phyloP scores from a whole-genome alignment of 1,140 invertebrate species.

The Ceratitis capitata region DNA sequence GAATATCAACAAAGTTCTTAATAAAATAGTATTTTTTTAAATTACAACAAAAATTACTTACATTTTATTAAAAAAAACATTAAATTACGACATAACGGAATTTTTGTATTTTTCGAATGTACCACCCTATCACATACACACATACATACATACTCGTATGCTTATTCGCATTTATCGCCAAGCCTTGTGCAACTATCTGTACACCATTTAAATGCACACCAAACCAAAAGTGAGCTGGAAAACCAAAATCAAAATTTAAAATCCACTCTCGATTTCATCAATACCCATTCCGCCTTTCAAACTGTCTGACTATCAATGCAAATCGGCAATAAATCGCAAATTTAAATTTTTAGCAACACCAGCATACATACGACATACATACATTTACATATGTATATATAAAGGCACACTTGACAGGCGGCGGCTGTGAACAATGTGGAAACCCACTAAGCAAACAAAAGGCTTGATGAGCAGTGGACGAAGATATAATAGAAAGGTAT shows the following conservation, averaged over 20 bases:
- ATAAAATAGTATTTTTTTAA: no score
- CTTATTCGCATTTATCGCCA: not conserved
- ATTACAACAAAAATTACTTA: no score
- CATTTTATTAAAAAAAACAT: no score
- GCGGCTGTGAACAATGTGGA: not conserved
- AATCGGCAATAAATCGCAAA: conserved; percentile 42
- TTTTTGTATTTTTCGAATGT: no score
- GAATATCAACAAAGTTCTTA: no score
- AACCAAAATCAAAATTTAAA: no score
- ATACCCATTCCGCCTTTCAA: not conserved
- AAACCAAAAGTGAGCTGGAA: not conserved
- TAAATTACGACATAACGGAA: no score
- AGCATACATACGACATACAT: not conserved
- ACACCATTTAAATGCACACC: not conserved
- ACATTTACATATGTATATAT: no score
- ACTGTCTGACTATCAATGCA: not conserved
- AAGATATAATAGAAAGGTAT: not conserved
- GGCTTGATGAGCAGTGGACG: conserved; percentile 26
- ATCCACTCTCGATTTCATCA: conserved; percentile 25
- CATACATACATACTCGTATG: no score
- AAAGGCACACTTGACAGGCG: not conserved
- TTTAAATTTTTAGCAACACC: conserved; percentile 30
- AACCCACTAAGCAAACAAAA: conserved; percentile 37
- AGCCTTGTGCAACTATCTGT: conserved; percentile 2
- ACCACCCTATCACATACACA: no score